Base-by-base conservation (phyloP, 2,797 vertebrate genomes). In the Erithacus rubecula region DNA sequence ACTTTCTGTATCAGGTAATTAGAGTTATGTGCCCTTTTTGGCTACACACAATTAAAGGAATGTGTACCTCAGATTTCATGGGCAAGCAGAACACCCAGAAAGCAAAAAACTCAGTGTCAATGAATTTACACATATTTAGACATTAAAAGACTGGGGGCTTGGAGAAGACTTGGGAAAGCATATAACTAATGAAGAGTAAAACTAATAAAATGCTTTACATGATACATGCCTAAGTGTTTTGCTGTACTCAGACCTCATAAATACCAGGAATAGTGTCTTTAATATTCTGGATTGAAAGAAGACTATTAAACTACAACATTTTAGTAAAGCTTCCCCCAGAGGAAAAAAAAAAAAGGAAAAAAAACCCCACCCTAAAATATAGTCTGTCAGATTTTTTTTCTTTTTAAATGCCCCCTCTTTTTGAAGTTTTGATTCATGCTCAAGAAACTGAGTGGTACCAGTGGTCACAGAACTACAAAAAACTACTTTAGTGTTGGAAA, bases 291-390 rank as follows among this genome's bases (percentile, higher is more conserved):
- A 37, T 58, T 58, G 21, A 62, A 89, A 90, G 69, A 8, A 1
- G 51, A 47, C 39, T 72, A 37, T 62, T 87, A 60, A 78, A 41
- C 3, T 20, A 79, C 23, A 47, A 11, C 24, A 27, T 49, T 36
- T 70, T 30, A 65, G 5, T 44, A 41, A 80, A 67, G 30, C 14
- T 60, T 83, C 46, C 15, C n/a, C 53, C 23, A n/a, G 7, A 76
- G 20, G 3, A n/a, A 27, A n/a, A 62, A 59, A 20, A 34, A 30
- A 47, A 23, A 47, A 12, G 4, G 17, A 19, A 7, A 4, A 7
- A 18, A 32, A 24, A 36, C 0, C 1, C 0, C 1, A 22, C 3
- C 15, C 8, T 29, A 46, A 78, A 78, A 63, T 23, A n/a, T 10
- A 59, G 12, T 39, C 27, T 78, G 18, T 2, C 21, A 23, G 11